Percentiles rank a stretch among this genome's conserved stretches.
Evolutionary conservation across 2,888 invertebrate genomes (phyloP).

Genomic region (Pachliopta kotzebuea): DNA sequence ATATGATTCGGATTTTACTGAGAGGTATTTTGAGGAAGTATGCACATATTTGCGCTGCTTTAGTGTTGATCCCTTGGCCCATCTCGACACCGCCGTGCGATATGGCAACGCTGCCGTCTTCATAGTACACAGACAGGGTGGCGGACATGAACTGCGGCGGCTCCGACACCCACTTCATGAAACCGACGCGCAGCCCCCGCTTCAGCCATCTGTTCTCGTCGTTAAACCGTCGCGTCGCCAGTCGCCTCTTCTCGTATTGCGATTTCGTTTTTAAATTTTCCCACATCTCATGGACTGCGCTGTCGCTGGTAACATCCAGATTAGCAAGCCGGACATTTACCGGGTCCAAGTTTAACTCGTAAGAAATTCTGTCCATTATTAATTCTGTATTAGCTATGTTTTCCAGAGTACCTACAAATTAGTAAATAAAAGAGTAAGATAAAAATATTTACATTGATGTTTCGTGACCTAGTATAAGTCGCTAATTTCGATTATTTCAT

Average conservation of each 20-base stretch:
- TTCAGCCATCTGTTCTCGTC: constrained; percentile 87
- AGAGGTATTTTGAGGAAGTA: constrained; percentile 82
- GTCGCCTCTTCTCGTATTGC: constrained; percentile 71
- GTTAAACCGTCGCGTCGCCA: constrained; percentile 77
- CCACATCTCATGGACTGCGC: constrained; percentile 64
- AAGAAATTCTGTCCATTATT: constrained; percentile 83
- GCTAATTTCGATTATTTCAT: too few relatives aligned
- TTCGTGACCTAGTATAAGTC: too few relatives aligned
- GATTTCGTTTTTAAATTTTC: constrained; percentile 73
- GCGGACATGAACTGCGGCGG: constrained; percentile 52
- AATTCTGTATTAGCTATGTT: constrained; percentile 77
- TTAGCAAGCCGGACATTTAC: constrained; percentile 77
- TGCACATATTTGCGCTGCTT: constrained; percentile 84
- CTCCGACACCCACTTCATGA: constrained; percentile 80
- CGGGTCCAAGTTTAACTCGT: constrained; percentile 74
- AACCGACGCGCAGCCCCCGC: constrained; percentile 81
- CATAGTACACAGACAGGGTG: constrained; percentile 81
- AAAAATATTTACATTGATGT: background rate
- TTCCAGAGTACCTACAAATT: constrained; percentile 69
- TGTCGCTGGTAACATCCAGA: constrained; percentile 46
- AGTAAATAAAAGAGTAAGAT: background rate
- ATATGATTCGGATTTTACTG: constrained; percentile 83
- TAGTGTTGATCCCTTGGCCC: constrained; percentile 88
- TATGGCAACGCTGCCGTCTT: constrained; percentile 83
- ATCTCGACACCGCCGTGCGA: constrained; percentile 83